Conservation (phyloP, 1,140 invertebrate genomes). For the Listronotus oregonensis region DNA sequence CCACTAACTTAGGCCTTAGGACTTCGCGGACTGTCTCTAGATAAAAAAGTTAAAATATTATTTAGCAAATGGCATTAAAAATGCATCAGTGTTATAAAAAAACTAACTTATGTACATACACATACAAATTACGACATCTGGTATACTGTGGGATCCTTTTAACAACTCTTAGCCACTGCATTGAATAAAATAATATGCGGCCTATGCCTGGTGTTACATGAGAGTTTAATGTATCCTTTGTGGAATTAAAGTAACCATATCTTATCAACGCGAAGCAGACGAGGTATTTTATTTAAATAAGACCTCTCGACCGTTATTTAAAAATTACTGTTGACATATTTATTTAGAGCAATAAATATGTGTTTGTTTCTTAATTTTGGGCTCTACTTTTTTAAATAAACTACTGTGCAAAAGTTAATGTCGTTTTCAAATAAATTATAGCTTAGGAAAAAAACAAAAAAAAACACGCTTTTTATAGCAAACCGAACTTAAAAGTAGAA, state of each 20-base stretch:
- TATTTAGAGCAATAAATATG: background rate
- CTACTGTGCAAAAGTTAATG: no score
- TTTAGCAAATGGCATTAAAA: no score
- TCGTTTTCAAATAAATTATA: no score
- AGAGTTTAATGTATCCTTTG: conserved; percentile 15
- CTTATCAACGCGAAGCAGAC: background rate
- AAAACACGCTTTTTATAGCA: no score
- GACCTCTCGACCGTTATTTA: conserved; percentile 2
- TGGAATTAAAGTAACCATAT: conserved; percentile 10
- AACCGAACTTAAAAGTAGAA: no score
- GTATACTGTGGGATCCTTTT: background rate
- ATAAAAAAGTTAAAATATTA: no score
- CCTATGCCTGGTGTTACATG: background rate
- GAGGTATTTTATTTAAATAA: conserved; percentile 2
- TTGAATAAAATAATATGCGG: conserved; percentile 6
- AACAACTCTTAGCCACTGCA: background rate
- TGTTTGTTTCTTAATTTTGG: no score
- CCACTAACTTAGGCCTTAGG: no score
- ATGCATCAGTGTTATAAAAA: background rate
- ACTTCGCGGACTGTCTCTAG: no score
- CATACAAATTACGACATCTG: background rate
- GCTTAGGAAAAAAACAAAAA: no score
- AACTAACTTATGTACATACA: background rate
- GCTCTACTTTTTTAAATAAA: no score
- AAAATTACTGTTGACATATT: background rate